Percentiles rank a stretch among this genome's conserved stretches.
phyloP scores from a whole-genome alignment of 2,797 vertebrate genomes.

The Rhinogobio ventralis region DNA sequence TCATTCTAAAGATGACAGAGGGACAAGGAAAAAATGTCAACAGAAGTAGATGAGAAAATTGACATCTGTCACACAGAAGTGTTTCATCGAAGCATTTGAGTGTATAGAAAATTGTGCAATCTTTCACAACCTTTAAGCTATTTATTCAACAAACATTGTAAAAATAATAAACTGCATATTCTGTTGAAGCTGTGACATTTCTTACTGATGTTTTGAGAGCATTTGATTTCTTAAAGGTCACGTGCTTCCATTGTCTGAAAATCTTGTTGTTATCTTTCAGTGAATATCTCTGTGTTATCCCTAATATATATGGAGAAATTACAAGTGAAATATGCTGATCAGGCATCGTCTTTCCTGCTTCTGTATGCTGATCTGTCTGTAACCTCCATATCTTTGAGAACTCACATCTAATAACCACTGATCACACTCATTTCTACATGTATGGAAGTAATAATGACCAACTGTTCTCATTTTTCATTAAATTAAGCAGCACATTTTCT shows the following conservation, averaged over 20 bases:
- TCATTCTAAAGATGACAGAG: background rate
- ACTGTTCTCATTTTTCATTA: background rate
- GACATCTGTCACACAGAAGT: background rate
- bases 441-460: constrained; percentile 10
- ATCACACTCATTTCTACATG: background rate
- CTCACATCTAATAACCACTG: background rate
- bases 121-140: background rate
- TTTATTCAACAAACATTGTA: constrained; percentile 11
- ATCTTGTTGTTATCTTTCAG: background rate
- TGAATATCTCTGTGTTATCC: background rate
- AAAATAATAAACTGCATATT: background rate
- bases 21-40: background rate
- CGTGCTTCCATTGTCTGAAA: constrained; percentile 11
- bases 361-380: constrained; percentile 14
- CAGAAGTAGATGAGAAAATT: background rate
- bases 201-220: background rate
- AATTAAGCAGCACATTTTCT: background rate
- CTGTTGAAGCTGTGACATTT: background rate
- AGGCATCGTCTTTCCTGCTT: background rate
- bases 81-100: background rate
- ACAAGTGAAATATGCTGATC: constrained; percentile 49
- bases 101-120: background rate
- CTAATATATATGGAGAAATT: constrained; percentile 49
- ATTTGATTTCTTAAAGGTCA: constrained; percentile 43
- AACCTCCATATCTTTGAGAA: constrained; percentile 33